Base-by-base conservation (phyloP, 2,113 vertebrate species). In the Gnathonemus echidnorhynchus region DNA sequence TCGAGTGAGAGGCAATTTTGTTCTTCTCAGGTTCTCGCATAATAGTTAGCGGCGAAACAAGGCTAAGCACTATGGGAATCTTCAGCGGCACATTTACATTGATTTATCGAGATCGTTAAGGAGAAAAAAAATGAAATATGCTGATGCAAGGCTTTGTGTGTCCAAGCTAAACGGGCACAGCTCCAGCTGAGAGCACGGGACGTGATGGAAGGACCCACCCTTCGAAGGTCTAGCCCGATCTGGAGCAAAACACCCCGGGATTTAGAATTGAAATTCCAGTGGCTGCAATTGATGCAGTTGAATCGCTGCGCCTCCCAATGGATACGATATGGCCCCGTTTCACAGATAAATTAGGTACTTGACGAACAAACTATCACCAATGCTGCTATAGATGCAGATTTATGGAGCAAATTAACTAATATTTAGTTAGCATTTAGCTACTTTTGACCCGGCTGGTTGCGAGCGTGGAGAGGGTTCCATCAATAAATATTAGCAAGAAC, bases 91-190 rank as follows among this genome's bases (percentile, higher is more conserved):
- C 48, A 50, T 89, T 83, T 89, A 17, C 49, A 80, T 70, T 89
- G 88, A 89, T 89, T 84, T 89, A 89, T 89, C 77, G 27, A 15
- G 74, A 39, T 56, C 88, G 80, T 89, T 89, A 89, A 56, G 35
- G 52, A 15, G 88, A 83, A 83, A 80, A 77, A 77, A 83, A 84
- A 83, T 89, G 50, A 84, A 89, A 89, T n/a, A 89, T 42, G 88
- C 74, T 49, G 48, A 45, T 53, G 35, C 66, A 31, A 89, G 88
- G 49, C 74, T 53, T 45, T 53, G 50, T 56, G n/a, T 39, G 31
- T 31, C 31, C 9, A n/a, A 50, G 88, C 49, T 74, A 42, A 52
- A 50, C 39, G 88, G 58, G 88, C 13, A 19, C 45, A 50, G 27
- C 62, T n/a, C 24, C 62, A 77, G 56, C 42, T 77, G 42, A 50